phyloP scores from a whole-genome alignment of 1,140 invertebrate species.

The Steinernema feltiae region DNA sequence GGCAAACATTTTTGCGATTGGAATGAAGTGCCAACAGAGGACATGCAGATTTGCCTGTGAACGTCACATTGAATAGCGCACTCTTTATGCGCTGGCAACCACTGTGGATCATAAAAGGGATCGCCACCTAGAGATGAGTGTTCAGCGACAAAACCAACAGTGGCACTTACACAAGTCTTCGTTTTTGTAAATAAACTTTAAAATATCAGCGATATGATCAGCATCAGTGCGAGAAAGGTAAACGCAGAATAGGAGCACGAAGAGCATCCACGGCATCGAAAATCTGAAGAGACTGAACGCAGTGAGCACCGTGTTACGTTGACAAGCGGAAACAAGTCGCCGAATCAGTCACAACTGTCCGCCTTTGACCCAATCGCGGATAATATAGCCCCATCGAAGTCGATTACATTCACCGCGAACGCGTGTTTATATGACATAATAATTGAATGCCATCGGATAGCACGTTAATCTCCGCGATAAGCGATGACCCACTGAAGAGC shows the following conservation, averaged over 20 bases:
- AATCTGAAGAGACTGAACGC: not conserved
- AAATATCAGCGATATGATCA: not conserved
- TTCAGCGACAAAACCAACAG: not conserved
- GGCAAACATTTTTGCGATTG: not conserved
- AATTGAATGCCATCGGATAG: conserved; percentile 8
- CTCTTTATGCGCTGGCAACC: not conserved
- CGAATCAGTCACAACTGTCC: not conserved
- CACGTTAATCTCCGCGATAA: conserved; percentile 10
- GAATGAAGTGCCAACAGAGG: not conserved
- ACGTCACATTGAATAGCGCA: not conserved
- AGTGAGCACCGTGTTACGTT: not conserved
- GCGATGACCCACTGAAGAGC: not conserved
- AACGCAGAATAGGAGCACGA: not conserved
- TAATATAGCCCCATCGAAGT: conserved; percentile 4
- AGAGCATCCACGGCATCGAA: not conserved
- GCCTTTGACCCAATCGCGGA: not conserved
- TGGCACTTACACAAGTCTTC: not conserved
- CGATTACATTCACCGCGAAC: not conserved
- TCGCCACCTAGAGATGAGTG: not conserved
- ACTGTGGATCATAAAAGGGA: not conserved
- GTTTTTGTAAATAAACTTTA: not conserved
- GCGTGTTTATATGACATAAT: conserved; percentile 13
- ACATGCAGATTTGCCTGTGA: not conserved
- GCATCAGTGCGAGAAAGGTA: not conserved
- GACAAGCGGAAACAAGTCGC: not conserved